Evolutionary conservation across 2,113 vertebrate genomes (phyloP), one percentile per base, ranked within the genome.

Genomic region (Agapornis roseicollis): DNA sequence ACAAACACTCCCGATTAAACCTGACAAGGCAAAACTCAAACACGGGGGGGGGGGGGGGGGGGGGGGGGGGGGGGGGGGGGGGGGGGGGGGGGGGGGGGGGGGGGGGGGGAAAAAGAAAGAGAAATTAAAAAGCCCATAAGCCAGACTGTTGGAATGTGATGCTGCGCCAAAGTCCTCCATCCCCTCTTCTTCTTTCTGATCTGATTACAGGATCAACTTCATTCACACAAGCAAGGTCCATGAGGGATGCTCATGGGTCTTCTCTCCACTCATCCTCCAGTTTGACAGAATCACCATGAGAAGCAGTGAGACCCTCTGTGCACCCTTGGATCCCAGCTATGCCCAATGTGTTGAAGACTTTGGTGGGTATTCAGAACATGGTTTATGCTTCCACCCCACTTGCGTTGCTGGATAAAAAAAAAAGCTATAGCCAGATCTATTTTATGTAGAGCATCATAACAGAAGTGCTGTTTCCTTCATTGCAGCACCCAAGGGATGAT

Each of bases 1-100:
- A 97, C 96, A 98, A 98, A 97, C 94, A 94, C 71, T 25, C 28
- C 84, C 46, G 88, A 97, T 96, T 90, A 96, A 97, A 96, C 90
- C 96, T 97, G 97, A 97, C 97, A 98, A 96, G 80, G 76, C 90
- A 93, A 95, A 96, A 96, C 88, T 92, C 29, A 69, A 96, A 95
- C 41, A 33, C 16, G 25, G 3, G 5, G 31, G 17, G 11, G 3
- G 2, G 3, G 11, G 3, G 2, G 3, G 11, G 3, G 2, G 3
- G 11, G 3, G 2, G 3, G 11, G 3, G 2, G 3, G 11, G 3
- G 2, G 3, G 11, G 3, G 2, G 25, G 3, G 5, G 31, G 17
- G 25, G 3, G 5, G 31, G 17, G 25, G 3, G 5, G 31, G 17
- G 25, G 3, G 5, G 31, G 17, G 25, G 3, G 5, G 31, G 17